phyloP scores from a whole-genome alignment of 2,888 invertebrate species.

The Galeopsomyia nigrocyanea region DNA sequence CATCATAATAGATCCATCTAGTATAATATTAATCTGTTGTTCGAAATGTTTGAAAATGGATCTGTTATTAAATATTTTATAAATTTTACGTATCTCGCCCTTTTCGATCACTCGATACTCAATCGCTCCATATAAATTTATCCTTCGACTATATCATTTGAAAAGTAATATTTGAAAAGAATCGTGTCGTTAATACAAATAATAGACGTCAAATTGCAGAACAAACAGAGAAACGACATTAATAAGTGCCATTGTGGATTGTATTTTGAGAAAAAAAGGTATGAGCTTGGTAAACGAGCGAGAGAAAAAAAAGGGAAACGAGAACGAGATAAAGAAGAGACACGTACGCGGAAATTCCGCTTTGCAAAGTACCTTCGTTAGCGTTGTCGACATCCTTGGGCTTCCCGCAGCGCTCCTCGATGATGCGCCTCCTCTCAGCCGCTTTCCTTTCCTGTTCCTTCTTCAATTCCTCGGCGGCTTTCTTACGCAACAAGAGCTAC shows the following conservation, averaged over 20 bases:
- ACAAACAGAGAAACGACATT: too few relatives aligned
- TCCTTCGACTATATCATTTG: too few relatives aligned
- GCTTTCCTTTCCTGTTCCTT: slow-evolving; percentile 99
- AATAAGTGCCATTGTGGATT: too few relatives aligned
- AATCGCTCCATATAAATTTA: too few relatives aligned
- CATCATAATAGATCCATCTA: background rate
- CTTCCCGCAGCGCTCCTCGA: slow-evolving; percentile 94
- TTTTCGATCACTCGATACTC: too few relatives aligned
- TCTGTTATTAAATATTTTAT: background rate
- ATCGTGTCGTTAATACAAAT: too few relatives aligned
- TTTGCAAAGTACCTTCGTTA: slow-evolving; percentile 84
- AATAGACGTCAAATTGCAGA: too few relatives aligned
- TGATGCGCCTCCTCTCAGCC: slow-evolving; percentile 96
- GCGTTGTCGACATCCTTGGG: slow-evolving; percentile 92
- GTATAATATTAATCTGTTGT: too few relatives aligned
- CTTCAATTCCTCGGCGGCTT: slow-evolving; percentile 99
- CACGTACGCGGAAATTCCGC: background rate
- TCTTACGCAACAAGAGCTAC: slow-evolving; percentile 98
- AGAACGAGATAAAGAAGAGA: background rate
- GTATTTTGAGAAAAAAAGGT: too few relatives aligned
- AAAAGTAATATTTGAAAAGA: too few relatives aligned
- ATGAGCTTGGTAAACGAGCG: slow-evolving; percentile 1
- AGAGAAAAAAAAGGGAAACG: slow-evolving; percentile 6
- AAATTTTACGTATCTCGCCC: too few relatives aligned
- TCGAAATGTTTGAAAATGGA: too few relatives aligned